Conservation (phyloP, 2,888 invertebrate genomes). For the Hartigia nigra region DNA sequence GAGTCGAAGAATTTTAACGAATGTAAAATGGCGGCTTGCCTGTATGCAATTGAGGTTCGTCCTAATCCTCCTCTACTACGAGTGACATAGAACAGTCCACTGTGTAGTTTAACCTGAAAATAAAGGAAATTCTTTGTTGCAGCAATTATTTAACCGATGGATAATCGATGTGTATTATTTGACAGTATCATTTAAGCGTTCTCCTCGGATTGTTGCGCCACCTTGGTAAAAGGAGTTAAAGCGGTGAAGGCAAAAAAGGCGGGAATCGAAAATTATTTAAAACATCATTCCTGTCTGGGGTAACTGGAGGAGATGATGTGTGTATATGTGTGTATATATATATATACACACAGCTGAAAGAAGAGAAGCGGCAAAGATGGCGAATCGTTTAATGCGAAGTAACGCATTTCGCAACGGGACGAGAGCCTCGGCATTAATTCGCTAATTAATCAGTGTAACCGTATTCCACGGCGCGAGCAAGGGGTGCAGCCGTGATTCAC, state of each 20-base stretch:
- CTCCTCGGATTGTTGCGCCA: too few species aligned
- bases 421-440: slow-evolving; percentile 10
- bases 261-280: neutral
- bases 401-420: neutral
- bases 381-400: neutral
- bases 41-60: neutral
- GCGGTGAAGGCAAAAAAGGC: neutral
- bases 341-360: neutral
- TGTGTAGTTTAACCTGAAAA: neutral
- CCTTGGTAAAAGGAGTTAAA: neutral
- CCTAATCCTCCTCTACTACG: neutral
- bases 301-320: neutral
- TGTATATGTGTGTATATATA: neutral
- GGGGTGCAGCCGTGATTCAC: slow-evolving; percentile 5
- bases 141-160: neutral
- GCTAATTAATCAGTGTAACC: slow-evolving; percentile 15
- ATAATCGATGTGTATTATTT: neutral
- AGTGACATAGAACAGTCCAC: neutral
- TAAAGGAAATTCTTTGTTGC: neutral
- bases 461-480: slow-evolving; percentile 4
- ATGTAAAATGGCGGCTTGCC: too few species aligned
- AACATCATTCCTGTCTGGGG: neutral
- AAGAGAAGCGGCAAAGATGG: neutral
- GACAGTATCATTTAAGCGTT: neutral
- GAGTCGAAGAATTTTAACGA: too few species aligned